Percentiles rank a stretch among this genome's conserved stretches.
Evolutionary conservation across 2,113 vertebrate genomes (phyloP).

Genomic region (Climacteris rufus): DNA sequence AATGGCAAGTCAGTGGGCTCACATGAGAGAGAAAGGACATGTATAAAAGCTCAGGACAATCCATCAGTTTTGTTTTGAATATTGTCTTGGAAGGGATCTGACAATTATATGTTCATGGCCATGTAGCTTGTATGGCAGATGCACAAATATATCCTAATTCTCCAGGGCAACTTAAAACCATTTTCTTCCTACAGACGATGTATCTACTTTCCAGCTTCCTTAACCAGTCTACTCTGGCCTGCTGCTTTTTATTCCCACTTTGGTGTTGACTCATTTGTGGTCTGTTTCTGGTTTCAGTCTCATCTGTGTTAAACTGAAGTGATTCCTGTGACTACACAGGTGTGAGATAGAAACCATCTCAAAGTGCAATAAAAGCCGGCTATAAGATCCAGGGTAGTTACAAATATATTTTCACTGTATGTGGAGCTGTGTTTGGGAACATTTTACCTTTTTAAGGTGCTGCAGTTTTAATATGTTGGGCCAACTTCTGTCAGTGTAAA

Average conservation of each 20-base stretch:
- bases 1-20: neutral
- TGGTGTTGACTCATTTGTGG: neutral
- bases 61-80: neutral
- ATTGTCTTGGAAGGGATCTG: neutral
- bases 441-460: neutral
- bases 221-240: neutral
- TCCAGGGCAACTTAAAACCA: neutral
- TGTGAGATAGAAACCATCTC: neutral
- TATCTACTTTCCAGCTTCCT: neutral
- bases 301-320: neutral
- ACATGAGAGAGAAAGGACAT: neutral
- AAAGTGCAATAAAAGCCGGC: neutral
- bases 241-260: neutral
- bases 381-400: neutral
- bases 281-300: neutral
- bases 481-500: neutral
- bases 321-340: fast-evolving
- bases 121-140: neutral
- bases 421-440: neutral
- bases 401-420: neutral
- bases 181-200: neutral
- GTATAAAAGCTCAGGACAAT: neutral
- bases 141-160: neutral
- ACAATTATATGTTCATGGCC: neutral
- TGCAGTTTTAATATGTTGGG: neutral